Evolutionary conservation across 2,113 vertebrate species (phyloP).

Genomic region (Pseudonaja textilis): DNA sequence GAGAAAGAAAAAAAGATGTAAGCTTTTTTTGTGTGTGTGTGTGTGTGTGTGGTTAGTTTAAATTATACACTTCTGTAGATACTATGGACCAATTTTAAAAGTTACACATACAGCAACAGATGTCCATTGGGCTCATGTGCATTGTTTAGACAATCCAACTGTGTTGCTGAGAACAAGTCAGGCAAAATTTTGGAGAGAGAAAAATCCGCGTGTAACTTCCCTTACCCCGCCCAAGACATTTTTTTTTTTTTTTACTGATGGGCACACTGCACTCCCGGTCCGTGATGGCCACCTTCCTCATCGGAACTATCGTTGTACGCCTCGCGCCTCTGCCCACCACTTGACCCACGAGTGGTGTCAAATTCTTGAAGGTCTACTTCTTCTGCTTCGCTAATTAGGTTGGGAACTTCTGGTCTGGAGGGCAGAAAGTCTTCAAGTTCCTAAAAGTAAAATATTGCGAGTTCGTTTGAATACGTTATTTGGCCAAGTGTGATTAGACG

Average conservation of each 20-base stretch:
- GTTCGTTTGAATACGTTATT: background rate
- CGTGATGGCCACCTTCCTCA: conserved; percentile 93
- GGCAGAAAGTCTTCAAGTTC: conserved; percentile 96
- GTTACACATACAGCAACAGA: conserved; percentile 87
- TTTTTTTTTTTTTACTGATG: conserved; percentile 81
- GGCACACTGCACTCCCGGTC: conserved; percentile 96
- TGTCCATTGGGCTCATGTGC: conserved; percentile 77
- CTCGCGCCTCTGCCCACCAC: conserved; percentile 87
- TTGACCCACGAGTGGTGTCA: conserved; percentile 86
- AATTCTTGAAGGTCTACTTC: conserved; percentile 96
- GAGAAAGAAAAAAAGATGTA: conserved; percentile 66
- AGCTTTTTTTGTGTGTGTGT: conserved; percentile 61
- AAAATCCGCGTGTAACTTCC: conserved; percentile 71
- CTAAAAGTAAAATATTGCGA: conserved; percentile 45
- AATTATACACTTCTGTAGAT: conserved; percentile 91
- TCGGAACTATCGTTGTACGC: conserved; percentile 98
- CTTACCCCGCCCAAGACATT: conserved; percentile 25
- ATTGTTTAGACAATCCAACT: conserved; percentile 71
- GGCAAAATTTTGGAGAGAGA: conserved; percentile 69
- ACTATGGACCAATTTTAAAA: conserved; percentile 87
- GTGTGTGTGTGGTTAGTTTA: conserved; percentile 82
- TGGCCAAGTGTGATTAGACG: background rate
- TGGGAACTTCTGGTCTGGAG: conserved; percentile 86
- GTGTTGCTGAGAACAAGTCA: conserved; percentile 70
- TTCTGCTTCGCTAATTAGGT: conserved; percentile 87